Conservation (phyloP, 2,888 invertebrate genomes). For the Blera fallax region DNA sequence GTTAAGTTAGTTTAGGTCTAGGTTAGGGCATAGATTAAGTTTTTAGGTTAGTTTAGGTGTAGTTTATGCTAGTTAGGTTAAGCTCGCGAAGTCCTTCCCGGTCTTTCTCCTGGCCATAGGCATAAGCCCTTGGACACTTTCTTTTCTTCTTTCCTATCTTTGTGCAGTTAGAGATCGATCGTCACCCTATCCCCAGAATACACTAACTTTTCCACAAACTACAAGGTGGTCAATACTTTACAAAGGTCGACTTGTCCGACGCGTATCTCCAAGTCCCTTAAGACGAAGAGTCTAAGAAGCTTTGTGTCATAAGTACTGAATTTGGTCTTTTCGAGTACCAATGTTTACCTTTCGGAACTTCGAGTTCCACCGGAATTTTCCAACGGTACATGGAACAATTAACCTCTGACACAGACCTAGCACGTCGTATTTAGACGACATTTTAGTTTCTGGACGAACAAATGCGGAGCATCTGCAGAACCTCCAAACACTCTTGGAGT, state of each 20-base stretch:
- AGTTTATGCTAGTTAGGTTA: too few species aligned
- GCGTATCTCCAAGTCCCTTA: slow-evolving; percentile 54
- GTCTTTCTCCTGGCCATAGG: too few species aligned
- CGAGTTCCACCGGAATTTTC: slow-evolving; percentile 52
- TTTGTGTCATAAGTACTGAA: slow-evolving; percentile 57
- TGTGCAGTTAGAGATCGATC: slow-evolving; percentile 51
- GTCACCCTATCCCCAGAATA: slow-evolving; percentile 60
- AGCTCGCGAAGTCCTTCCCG: too few species aligned
- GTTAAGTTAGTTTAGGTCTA: too few species aligned
- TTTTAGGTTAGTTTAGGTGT: too few species aligned
- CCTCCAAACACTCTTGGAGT: slow-evolving; percentile 12
- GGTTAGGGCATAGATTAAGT: too few species aligned
- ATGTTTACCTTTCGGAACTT: slow-evolving; percentile 47
- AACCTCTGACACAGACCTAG: too few species aligned
- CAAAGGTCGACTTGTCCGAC: slow-evolving; percentile 62
- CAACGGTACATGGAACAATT: slow-evolving; percentile 1
- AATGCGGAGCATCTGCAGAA: too few species aligned
- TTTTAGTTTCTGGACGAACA: too few species aligned
- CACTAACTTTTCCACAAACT: slow-evolving; percentile 65
- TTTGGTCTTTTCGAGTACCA: slow-evolving; percentile 60
- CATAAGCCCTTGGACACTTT: too few species aligned
- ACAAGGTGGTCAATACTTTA: slow-evolving; percentile 59
- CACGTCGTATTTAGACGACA: too few species aligned
- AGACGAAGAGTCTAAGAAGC: slow-evolving; percentile 40
- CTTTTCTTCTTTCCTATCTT: too few species aligned